Conservation (phyloP, 53 echinoderm and acorn worm genomes). For the Crossaster papposus region DNA sequence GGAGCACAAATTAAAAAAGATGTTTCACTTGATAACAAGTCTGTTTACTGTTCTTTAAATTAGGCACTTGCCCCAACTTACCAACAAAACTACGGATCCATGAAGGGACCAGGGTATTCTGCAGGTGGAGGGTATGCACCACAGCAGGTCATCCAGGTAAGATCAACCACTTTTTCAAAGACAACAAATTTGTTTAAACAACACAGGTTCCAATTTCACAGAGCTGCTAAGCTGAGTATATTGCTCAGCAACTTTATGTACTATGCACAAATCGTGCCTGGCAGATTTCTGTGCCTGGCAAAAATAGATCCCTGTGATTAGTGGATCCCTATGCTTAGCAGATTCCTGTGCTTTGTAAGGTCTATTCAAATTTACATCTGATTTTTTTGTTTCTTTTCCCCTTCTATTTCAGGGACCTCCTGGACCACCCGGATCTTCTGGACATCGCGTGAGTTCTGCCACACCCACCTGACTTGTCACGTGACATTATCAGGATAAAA, state of each 20-base stretch:
- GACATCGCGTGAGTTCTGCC: constrained; percentile 52
- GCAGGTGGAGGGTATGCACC: constrained; percentile 18
- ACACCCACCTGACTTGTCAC: background rate
- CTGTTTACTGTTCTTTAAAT: background rate
- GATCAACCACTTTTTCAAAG: too few relatives aligned
- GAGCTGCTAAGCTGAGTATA: too few relatives aligned
- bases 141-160: constrained; percentile 39
- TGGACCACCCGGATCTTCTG: constrained; percentile 71
- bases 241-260: too few relatives aligned
- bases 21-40: background rate
- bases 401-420: constrained; percentile 67
- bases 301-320: too few relatives aligned
- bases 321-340: too few relatives aligned
- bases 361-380: background rate
- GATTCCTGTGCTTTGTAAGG: too few relatives aligned
- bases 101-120: constrained; percentile 21
- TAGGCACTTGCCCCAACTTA: constrained; percentile 54
- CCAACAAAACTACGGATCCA: constrained; percentile 18
- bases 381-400: background rate
- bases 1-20: too few relatives aligned
- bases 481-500: background rate
- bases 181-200: too few relatives aligned
- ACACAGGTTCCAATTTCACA: too few relatives aligned
- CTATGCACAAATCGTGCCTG: too few relatives aligned
- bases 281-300: too few relatives aligned